A percentile compares a stretch with the other conserved stretches of the same genome.
Evolutionary conservation across 2,113 vertebrate species (phyloP).

Genomic region (Chloebia gouldiae): DNA sequence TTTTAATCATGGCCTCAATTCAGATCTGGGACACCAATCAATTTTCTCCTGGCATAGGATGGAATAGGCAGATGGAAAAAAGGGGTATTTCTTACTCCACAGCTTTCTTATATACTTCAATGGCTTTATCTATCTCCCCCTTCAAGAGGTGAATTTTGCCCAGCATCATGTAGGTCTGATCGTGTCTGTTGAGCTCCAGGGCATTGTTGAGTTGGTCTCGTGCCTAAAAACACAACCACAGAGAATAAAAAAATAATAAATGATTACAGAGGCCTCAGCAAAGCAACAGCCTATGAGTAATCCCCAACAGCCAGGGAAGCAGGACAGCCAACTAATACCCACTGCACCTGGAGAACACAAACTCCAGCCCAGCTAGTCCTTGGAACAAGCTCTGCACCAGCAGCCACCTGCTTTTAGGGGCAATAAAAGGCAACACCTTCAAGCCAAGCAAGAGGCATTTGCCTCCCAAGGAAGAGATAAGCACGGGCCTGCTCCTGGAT

Average conservation of each 20-base stretch:
- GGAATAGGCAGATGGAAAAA: neutral
- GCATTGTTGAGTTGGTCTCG: slow-evolving; percentile 88
- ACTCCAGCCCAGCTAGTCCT: neutral
- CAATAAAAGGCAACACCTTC: neutral
- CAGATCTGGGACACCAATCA: neutral
- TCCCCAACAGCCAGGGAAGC: neutral
- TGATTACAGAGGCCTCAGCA: neutral
- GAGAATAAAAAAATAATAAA: neutral
- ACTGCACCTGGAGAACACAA: neutral
- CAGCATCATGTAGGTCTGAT: slow-evolving; percentile 89
- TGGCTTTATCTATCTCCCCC: slow-evolving; percentile 84
- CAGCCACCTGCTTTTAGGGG: neutral
- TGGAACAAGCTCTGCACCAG: neutral
- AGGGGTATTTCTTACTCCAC: slow-evolving; percentile 84
- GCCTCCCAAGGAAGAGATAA: neutral
- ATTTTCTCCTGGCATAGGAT: neutral
- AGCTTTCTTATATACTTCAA: slow-evolving; percentile 89
- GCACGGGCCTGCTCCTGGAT: neutral
- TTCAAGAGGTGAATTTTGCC: slow-evolving; percentile 89
- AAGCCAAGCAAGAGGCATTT: neutral
- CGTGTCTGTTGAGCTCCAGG: slow-evolving; percentile 87
- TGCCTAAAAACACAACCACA: slow-evolving; percentile 80
- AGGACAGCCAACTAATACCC: neutral
- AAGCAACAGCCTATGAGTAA: neutral
- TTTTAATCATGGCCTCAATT: slow-evolving; percentile 2